Conservation (phyloP, 2,797 vertebrate species). For the Oryzias dopingdopingensis region DNA sequence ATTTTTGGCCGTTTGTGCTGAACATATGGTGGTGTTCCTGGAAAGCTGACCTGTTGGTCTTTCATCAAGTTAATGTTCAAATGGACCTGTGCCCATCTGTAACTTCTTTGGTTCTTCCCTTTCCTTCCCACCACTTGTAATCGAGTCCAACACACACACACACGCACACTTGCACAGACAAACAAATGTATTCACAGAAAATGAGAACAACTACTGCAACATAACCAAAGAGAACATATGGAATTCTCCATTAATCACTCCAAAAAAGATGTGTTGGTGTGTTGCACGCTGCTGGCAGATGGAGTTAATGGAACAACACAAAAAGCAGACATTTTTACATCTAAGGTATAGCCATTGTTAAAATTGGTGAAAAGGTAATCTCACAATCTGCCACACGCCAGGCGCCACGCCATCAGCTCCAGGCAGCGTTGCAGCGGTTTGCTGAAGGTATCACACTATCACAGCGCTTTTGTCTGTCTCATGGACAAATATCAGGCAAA, state of each 20-base stretch:
- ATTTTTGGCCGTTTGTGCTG: slow-evolving; percentile 49
- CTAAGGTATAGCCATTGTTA: slow-evolving; percentile 34
- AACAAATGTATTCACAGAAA: slow-evolving; percentile 1
- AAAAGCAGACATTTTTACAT: slow-evolving; percentile 37
- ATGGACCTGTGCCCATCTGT: slow-evolving; percentile 44
- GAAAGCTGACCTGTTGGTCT: slow-evolving; percentile 48
- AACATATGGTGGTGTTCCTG: slow-evolving; percentile 58
- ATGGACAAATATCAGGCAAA: slow-evolving; percentile 12
- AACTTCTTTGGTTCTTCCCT: slow-evolving; percentile 39
- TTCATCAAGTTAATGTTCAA: slow-evolving; percentile 54
- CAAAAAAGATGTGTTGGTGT: slow-evolving; percentile 17
- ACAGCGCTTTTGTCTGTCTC: slow-evolving; percentile 8
- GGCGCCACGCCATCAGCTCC: slow-evolving; percentile 44
- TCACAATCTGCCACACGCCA: slow-evolving; percentile 52
- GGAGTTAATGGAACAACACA: slow-evolving; percentile 24
- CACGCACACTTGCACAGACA: slow-evolving; percentile 2
- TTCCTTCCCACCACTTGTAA: slow-evolving; percentile 61
- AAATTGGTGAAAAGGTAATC: slow-evolving; percentile 52
- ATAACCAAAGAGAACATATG: slow-evolving; percentile 20
- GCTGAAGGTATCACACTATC: slow-evolving; percentile 12
- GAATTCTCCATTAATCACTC: slow-evolving; percentile 31
- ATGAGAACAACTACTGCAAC: slow-evolving; percentile 18
- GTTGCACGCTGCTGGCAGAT: slow-evolving; percentile 19
- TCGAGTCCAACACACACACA: slow-evolving; percentile 9
- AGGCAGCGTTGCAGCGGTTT: slow-evolving; percentile 11